Base-by-base conservation (phyloP, 2,113 vertebrate species). In the Oreochromis spilurus region DNA sequence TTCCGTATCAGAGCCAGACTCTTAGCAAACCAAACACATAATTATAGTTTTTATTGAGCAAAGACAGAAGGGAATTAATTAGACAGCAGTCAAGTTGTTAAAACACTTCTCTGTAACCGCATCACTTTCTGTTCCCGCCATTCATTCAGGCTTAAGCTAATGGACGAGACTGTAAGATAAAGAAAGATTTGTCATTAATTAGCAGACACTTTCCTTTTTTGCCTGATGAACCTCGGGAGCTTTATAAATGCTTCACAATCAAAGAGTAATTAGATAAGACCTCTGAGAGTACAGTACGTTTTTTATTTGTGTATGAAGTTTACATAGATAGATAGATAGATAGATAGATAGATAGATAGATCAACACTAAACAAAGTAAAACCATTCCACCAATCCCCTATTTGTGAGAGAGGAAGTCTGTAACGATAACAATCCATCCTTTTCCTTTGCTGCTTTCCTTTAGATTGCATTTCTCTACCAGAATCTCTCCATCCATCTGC, bases 401-500 rank as follows among this genome's bases (percentile, higher is more conserved):
- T 83, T 84, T 84, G 72, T 52, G 72, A 83, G 60, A 84, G 77
- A 84, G 89, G 81, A 92, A 88, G 72, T 65, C 72, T 79, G 38
- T 82, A 89, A 93, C 57, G 58, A 92, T 91, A 91, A 89, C 93
- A 94, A 95, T 94, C 91, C 85, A 94, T 94, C 88, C 88, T 91
- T 89, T 89, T 89, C 89, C 87, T 81, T 45, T 77, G 83, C 87
- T 77, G 84, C 85, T 91, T 92, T 92, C 83, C 86, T 92, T 94
- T 89, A 92, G 88, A 93, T 93, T 93, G 90, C 87, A 93, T 96
- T 95, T 93, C 90, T 94, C 90, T 60, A 84, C 80, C 79, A 34
- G 54, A 93, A 95, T 94, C 91, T 91, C 82, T 91, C 91, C 93
- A 95, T 95, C 93, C 81, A 93, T 95, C 91, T 93, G 87, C 89